These are phyloP conservation scores for Craniophora ligustri DNA, from an alignment of 2,888 invertebrate species.

Conservation along the genomic window DNA sequence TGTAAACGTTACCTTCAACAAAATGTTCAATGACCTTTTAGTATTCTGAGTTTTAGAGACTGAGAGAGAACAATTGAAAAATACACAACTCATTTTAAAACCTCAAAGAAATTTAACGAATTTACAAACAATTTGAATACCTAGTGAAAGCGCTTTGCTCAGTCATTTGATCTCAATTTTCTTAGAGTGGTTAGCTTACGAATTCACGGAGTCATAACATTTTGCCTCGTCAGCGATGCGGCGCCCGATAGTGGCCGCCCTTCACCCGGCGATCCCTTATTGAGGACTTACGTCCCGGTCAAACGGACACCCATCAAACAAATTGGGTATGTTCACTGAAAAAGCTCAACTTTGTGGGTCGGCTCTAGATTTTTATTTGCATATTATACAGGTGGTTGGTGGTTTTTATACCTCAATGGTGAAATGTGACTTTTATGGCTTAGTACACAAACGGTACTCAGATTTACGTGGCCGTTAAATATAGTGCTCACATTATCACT, in stretches of 20 bases:
- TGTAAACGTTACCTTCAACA: too few relatives aligned
- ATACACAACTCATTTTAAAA: background rate
- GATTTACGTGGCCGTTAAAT: too few relatives aligned
- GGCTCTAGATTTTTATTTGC: constrained; percentile 1
- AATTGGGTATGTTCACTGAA: constrained; percentile 43
- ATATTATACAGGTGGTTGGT: constrained; percentile 22
- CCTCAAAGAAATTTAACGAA: background rate
- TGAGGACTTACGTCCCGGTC: constrained; percentile 39
- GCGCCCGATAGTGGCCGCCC: constrained; percentile 30
- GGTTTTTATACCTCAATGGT: background rate
- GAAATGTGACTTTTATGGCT: background rate
- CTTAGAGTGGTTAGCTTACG: constrained; percentile 25
- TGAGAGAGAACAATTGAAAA: too few relatives aligned
- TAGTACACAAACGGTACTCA: too few relatives aligned
- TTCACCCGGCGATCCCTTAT: constrained; percentile 29
- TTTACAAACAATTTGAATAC: constrained; percentile 5
- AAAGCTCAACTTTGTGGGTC: constrained; percentile 11
- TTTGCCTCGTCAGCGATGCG: constrained; percentile 37
- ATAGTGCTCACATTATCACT: background rate
- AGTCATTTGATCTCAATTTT: constrained; percentile 34
- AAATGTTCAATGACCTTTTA: too few relatives aligned
- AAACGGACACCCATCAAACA: constrained; percentile 39
- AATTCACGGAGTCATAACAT: constrained; percentile 29
- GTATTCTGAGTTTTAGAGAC: too few relatives aligned
- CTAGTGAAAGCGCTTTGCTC: constrained; percentile 2